Evolutionary conservation across 1,140 invertebrate genomes (phyloP).

Genomic region (Cherax destructor): DNA sequence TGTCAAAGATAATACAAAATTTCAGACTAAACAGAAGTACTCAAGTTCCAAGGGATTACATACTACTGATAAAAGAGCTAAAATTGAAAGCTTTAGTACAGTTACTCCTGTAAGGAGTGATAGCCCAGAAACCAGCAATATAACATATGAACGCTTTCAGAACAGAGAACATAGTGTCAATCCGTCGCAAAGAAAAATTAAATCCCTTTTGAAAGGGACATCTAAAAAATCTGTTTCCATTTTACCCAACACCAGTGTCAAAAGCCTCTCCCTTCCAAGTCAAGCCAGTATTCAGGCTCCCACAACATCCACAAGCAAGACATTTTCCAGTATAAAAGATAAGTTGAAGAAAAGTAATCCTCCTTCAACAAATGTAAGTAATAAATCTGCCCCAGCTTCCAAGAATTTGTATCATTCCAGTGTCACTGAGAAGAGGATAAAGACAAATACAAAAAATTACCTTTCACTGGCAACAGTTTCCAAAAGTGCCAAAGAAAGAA

Average conservation of each 20-base stretch:
- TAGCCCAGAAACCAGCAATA: constrained; percentile 27
- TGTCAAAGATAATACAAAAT: constrained; percentile 1
- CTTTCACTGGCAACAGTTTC: neutral
- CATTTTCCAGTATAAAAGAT: constrained; percentile 48
- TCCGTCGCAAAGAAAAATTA: constrained; percentile 24
- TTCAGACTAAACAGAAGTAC: constrained; percentile 4
- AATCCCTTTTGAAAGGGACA: neutral
- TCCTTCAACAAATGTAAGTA: neutral
- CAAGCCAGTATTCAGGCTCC: neutral
- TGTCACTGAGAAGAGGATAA: neutral
- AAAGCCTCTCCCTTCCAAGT: constrained; percentile 19
- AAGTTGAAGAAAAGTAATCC: constrained; percentile 28
- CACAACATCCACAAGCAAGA: neutral
- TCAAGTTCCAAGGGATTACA: constrained; percentile 9
- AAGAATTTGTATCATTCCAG: neutral
- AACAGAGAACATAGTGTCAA: constrained; percentile 20
- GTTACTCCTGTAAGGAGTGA: constrained; percentile 10
- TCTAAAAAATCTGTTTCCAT: neutral
- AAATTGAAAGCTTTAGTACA: neutral
- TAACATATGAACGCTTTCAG: constrained; percentile 30
- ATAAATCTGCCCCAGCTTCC: neutral
- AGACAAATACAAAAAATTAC: constrained; percentile 1
- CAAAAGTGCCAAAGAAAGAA: neutral
- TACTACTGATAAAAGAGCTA: neutral
- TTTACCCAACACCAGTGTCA: constrained; percentile 3